Base-by-base conservation (phyloP, 2,113 vertebrate genomes). In the Hiodon alosoides region DNA sequence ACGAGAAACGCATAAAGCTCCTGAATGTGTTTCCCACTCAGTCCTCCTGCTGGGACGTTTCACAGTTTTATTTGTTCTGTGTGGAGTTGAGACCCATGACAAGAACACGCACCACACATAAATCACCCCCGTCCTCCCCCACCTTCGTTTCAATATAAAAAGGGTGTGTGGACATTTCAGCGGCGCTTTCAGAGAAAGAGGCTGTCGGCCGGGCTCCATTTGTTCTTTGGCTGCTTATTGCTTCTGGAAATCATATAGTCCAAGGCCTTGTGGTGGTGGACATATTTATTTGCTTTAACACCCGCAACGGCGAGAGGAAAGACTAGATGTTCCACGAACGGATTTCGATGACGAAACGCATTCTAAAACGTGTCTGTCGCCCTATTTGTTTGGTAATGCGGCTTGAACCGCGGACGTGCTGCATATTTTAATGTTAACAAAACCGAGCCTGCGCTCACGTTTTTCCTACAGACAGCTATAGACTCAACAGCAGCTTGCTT, bases 251-350 rank as follows among this genome's bases (percentile, higher is more conserved):
- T 81, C 86, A 80, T 9, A 80, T 81, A 81, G 55, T 84, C 73
- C 78, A 75, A 81, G 77, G 81, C 73, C 81, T 31, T 72, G 72
- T 77, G 80, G 82, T 80, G 79, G 81, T 76, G 71, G 79, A 79
- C 79, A 86, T 88, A 87, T 89, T 87, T 89, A 88, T 81, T 85
- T 79, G 81, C 85, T 81, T 31, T 80, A 86, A 82, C 86, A 86
- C 81, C 80, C 83, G 85, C 81, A 80, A 81, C 82, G 74, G 80
- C 75, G 81, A 78, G 84, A 84, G 86, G 84, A 87, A 83, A 87
- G 86, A 84, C 84, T 84, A 82, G 82, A 77, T 76, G 73, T 80
- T 52, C 50, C 67, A 54, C 57, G 57, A 70, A 17, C 53, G 11
- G 31, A 1, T 72, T 84, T 83, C 80, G 75, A 76, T 78, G 76